phyloP scores from a whole-genome alignment of 2,113 vertebrate genomes.

The Forbesichthys agassizii region DNA sequence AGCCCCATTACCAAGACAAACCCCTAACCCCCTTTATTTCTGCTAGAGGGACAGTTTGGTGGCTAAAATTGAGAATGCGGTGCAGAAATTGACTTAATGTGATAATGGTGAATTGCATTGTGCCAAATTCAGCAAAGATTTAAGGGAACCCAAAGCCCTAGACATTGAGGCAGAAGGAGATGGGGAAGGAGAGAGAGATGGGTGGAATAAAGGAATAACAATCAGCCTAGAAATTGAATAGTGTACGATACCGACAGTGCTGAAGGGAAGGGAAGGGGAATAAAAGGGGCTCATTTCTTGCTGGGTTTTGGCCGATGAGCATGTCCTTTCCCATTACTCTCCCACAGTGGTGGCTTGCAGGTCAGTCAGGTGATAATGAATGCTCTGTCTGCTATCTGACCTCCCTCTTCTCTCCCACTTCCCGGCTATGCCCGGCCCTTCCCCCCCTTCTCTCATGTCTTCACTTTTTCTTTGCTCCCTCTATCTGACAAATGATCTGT shows the following conservation, averaged over 20 bases:
- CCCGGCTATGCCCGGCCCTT: conserved; percentile 21
- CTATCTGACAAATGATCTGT: background rate
- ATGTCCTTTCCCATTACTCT: conserved; percentile 72
- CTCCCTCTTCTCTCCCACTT: conserved; percentile 50
- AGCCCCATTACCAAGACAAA: background rate
- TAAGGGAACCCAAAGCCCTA: background rate
- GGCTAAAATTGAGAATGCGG: background rate
- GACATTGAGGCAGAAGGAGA: background rate
- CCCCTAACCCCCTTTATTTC: background rate
- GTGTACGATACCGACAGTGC: conserved; percentile 37
- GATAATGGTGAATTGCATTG: too few species aligned
- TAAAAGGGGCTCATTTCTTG: conserved; percentile 57
- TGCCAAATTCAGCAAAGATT: too few species aligned
- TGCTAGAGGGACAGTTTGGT: background rate
- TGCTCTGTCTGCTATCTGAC: conserved; percentile 61
- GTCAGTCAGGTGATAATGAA: conserved; percentile 71
- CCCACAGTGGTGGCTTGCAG: conserved; percentile 60
- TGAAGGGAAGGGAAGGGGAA: conserved; percentile 38
- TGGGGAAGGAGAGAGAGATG: background rate
- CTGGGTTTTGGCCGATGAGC: conserved; percentile 58
- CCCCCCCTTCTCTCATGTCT: conserved; percentile 1
- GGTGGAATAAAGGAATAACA: conserved; percentile 21
- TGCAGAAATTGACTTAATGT: background rate
- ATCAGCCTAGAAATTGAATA: conserved; percentile 37
- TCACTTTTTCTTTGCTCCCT: conserved; percentile 4